phyloP scores from a whole-genome alignment of 1,140 invertebrate species.

The Chrysopa pallens region DNA sequence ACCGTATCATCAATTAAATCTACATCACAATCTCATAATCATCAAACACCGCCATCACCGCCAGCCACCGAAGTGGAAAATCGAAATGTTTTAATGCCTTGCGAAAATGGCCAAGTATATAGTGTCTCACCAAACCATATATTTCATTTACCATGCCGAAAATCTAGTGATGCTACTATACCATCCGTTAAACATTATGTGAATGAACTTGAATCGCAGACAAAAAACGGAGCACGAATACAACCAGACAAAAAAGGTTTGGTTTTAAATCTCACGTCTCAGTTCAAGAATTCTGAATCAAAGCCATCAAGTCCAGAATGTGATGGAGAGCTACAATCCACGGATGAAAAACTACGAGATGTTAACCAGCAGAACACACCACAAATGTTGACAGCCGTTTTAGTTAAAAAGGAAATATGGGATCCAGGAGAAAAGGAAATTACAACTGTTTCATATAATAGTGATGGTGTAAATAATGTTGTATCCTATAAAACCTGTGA shows the following conservation, averaged over 20 bases:
- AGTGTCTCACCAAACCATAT: slow-evolving; percentile 81
- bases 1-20: not conserved
- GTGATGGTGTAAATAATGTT: slow-evolving; percentile 7
- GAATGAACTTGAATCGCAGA: slow-evolving; percentile 42
- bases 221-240: slow-evolving; percentile 15
- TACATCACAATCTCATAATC: not conserved
- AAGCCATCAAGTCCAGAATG: slow-evolving; percentile 27
- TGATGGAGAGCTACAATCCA: slow-evolving; percentile 17
- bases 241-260: slow-evolving; percentile 32
- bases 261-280: slow-evolving; percentile 41
- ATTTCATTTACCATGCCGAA: slow-evolving; percentile 39
- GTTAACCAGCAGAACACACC: not conserved
- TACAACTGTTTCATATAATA: slow-evolving; percentile 4
- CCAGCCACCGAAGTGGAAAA: slow-evolving; percentile 27
- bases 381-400: slow-evolving; percentile 17
- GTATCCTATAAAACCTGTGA: slow-evolving; percentile 18
- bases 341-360: slow-evolving; percentile 14
- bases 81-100: slow-evolving; percentile 61
- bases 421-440: slow-evolving; percentile 31
- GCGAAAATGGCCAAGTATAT: slow-evolving; percentile 66
- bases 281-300: slow-evolving; percentile 31
- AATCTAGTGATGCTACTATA: slow-evolving; percentile 27
- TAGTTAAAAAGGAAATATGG: slow-evolving; percentile 39
- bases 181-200: slow-evolving; percentile 40
- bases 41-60: not conserved